phyloP scores from a whole-genome alignment of 2,797 vertebrate species.

The Emydoidea blandingii region DNA sequence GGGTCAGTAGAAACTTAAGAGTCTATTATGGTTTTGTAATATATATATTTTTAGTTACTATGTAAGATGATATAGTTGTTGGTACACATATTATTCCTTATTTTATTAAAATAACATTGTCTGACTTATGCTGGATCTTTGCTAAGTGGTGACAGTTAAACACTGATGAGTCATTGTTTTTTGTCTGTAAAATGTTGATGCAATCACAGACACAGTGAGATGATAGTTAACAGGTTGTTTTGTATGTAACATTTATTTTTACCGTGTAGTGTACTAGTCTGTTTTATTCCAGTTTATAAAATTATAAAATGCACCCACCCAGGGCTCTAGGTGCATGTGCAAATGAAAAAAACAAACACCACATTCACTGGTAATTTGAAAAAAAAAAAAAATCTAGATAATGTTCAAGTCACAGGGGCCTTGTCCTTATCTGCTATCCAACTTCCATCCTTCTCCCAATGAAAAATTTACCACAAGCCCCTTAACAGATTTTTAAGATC shows the following conservation, averaged over 20 bases:
- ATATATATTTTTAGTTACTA: neutral
- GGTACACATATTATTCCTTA: neutral
- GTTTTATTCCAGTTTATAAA: neutral
- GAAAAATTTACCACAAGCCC: neutral
- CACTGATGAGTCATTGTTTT: neutral
- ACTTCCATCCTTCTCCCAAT: neutral
- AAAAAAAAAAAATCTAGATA: neutral
- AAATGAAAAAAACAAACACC: neutral
- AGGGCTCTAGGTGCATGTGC: neutral
- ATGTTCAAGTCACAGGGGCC: neutral
- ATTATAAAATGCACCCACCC: neutral
- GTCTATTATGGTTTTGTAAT: neutral
- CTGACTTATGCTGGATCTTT: neutral
- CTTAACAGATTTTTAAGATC: neutral
- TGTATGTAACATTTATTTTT: neutral
- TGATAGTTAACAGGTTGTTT: neutral
- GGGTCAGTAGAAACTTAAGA: slow-evolving; percentile 5
- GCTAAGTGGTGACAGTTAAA: neutral
- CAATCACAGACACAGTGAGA: neutral
- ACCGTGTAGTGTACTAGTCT: neutral
- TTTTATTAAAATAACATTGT: neutral
- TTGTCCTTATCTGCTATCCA: neutral
- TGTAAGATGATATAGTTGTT: neutral
- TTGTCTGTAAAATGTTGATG: neutral
- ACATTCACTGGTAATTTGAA: neutral